A percentile compares a stretch with the other conserved stretches of the same genome.
Evolutionary conservation across 1,140 invertebrate genomes (phyloP).

Genomic region (Drosophila baimaii): DNA sequence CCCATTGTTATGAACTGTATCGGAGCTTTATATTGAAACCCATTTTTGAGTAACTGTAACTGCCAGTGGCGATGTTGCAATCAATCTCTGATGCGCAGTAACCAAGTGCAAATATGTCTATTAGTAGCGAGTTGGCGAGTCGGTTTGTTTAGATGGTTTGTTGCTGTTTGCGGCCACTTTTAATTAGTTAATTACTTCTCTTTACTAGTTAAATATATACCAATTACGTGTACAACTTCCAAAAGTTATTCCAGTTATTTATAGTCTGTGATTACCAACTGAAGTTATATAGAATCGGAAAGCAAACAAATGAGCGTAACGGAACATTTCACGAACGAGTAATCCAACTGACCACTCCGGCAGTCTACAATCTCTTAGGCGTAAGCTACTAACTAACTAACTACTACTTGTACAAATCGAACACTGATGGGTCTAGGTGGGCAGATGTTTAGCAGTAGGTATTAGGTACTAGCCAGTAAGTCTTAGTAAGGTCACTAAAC

Average conservation of each 20-base stretch:
- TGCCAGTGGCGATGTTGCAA: slow-evolving; percentile 71
- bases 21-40: slow-evolving; percentile 62
- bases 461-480: slow-evolving; percentile 65
- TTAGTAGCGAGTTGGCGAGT: slow-evolving; percentile 41
- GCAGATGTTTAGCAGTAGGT: slow-evolving; percentile 81
- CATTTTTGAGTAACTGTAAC: no score
- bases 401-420: slow-evolving; percentile 39
- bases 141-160: slow-evolving; percentile 59
- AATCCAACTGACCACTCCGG: slow-evolving; percentile 47
- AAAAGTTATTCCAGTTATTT: slow-evolving; percentile 77
- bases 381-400: no score
- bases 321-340: slow-evolving; percentile 66
- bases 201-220: slow-evolving; percentile 64
- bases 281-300: slow-evolving; percentile 61
- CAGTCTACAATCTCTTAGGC: slow-evolving; percentile 48
- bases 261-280: slow-evolving; percentile 71
- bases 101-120: slow-evolving; percentile 42
- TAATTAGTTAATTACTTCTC: slow-evolving; percentile 75
- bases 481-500: slow-evolving; percentile 53
- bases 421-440: slow-evolving; percentile 71
- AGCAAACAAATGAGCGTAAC: slow-evolving; percentile 61
- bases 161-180: slow-evolving; percentile 49
- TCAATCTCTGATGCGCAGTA: slow-evolving; percentile 30
- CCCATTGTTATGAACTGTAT: slow-evolving; percentile 50
- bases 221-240: slow-evolving; percentile 51